These are phyloP conservation scores for Esox lucius DNA, from an alignment of 2,797 vertebrate genomes.

Conservation along the genomic window DNA sequence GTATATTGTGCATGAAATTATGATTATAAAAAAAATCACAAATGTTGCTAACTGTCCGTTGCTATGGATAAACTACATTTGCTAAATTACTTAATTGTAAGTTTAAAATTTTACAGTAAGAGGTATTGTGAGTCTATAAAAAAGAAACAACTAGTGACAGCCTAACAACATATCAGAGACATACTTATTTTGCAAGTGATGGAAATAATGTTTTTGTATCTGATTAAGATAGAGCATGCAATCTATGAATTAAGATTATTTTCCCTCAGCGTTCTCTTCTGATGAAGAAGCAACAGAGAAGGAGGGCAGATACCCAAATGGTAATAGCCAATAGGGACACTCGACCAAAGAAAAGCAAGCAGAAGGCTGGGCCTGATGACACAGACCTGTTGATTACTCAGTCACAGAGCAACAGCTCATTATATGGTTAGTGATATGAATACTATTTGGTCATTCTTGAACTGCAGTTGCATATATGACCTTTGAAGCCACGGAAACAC, in stretches of 20 bases:
- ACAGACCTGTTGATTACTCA: constrained; percentile 73
- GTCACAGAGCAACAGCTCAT: constrained; percentile 72
- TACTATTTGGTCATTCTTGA: no score
- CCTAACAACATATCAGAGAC: neutral
- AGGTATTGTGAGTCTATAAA: neutral
- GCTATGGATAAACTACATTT: no score
- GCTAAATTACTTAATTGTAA: no score
- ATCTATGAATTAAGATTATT: constrained; percentile 10
- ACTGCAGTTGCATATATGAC: no score
- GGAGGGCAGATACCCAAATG: constrained; percentile 83
- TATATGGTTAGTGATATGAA: constrained; percentile 63
- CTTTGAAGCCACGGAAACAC: no score
- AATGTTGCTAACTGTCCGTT: neutral
- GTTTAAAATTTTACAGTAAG: neutral
- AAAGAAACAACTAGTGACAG: neutral
- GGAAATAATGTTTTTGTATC: neutral
- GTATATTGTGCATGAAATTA: neutral
- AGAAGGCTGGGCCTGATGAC: constrained; percentile 68
- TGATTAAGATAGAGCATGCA: neutral
- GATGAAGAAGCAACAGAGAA: constrained; percentile 86
- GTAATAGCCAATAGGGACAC: constrained; percentile 80
- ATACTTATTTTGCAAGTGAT: neutral
- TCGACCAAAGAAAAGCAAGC: constrained; percentile 67
- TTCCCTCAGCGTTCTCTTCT: constrained; percentile 74
- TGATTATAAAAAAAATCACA: neutral